These are phyloP conservation scores for Amphipoea lucens DNA, from an alignment of 2,888 invertebrate species.

Conservation along the genomic window DNA sequence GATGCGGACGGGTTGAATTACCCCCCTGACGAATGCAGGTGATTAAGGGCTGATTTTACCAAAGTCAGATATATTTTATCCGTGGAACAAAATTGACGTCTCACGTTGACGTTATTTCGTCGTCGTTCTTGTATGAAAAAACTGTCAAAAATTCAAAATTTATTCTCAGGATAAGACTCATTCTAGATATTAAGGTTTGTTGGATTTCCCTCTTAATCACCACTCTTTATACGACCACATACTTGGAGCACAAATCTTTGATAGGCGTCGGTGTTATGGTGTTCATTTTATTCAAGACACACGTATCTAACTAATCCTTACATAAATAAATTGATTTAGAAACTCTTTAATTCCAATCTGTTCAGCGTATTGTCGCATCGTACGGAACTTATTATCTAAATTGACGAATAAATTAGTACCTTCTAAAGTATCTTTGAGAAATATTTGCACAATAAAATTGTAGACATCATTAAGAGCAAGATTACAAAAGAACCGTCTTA, in stretches of 20 bases:
- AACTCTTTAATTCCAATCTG: conserved; percentile 1
- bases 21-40: not conserved
- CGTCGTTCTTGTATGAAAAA: not conserved
- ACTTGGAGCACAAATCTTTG: not conserved
- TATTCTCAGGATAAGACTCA: not conserved
- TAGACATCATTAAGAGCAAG: conserved; percentile 21
- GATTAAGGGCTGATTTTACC: not conserved
- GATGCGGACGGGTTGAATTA: no score
- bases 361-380: not conserved
- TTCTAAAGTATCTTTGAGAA: conserved; percentile 1
- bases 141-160: not conserved
- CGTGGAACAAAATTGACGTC: not conserved
- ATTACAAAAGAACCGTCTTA: conserved; percentile 19
- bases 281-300: not conserved
- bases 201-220: not conserved
- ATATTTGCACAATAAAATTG: conserved; percentile 30
- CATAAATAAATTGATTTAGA: conserved; percentile 10
- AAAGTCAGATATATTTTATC: not conserved
- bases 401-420: conserved; percentile 25
- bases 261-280: not conserved
- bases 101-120: not conserved
- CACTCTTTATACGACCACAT: not conserved
- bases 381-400: conserved; percentile 13
- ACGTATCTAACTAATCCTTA: not conserved
- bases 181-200: not conserved